These are phyloP conservation scores for Lomographa bimaculata DNA, from an alignment of 2,888 invertebrate genomes.

Conservation along the genomic window DNA sequence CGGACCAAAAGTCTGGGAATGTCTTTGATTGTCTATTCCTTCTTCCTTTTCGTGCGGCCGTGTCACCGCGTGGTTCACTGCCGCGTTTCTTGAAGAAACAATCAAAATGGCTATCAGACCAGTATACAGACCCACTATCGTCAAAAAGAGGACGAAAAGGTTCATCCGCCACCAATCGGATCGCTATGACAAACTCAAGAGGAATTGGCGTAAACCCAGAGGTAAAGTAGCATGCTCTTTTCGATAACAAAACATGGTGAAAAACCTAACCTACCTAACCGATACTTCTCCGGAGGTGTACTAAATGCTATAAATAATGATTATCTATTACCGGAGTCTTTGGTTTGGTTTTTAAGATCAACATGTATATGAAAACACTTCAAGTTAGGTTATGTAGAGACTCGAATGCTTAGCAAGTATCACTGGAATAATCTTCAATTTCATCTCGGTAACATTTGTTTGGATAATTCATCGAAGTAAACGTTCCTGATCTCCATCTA, in stretches of 20 bases:
- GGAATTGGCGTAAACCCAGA: slow-evolving; percentile 99
- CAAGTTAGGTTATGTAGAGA: slow-evolving; percentile 14
- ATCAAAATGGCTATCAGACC: slow-evolving; percentile 94
- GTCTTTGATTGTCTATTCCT: slow-evolving; percentile 69
- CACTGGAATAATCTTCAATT: no score
- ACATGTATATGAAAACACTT: slow-evolving; percentile 4
- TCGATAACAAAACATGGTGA: slow-evolving; percentile 62
- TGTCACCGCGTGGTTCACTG: slow-evolving; percentile 82
- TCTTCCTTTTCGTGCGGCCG: slow-evolving; percentile 80
- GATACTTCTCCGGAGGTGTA: no score
- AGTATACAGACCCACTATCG: slow-evolving; percentile 93
- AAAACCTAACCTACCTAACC: no score
- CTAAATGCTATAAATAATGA: no score
- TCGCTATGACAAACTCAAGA: slow-evolving; percentile 97
- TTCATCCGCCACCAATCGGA: slow-evolving; percentile 99
- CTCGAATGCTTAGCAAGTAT: no score
- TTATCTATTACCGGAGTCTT: no score
- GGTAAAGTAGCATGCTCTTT: slow-evolving; percentile 73
- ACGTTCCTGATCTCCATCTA: no score
- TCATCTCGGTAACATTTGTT: no score
- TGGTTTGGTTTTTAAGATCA: neutral
- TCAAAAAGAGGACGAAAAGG: slow-evolving; percentile 99
- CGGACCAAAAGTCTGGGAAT: slow-evolving; percentile 61
- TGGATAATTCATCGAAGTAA: no score
- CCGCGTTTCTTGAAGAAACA: slow-evolving; percentile 67